phyloP scores from a whole-genome alignment of 2,113 vertebrate species.

The Syrrhaptes paradoxus region DNA sequence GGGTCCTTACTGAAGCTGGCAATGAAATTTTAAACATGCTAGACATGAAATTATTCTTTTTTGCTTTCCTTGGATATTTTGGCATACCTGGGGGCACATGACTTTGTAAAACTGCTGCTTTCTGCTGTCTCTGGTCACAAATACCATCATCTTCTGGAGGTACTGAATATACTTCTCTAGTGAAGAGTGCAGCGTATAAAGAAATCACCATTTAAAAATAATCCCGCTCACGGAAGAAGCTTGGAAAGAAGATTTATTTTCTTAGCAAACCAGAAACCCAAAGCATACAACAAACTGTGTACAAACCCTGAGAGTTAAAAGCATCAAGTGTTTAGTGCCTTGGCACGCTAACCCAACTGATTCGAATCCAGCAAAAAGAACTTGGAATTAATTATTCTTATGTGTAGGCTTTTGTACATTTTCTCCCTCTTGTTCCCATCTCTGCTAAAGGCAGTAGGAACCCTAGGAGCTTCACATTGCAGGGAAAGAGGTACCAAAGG shows the following conservation, averaged over 20 bases:
- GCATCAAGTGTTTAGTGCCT: neutral
- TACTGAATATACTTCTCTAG: neutral
- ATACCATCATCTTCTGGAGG: neutral
- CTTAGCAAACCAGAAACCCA: conserved; percentile 9
- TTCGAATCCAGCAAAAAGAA: conserved; percentile 11
- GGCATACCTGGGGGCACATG: neutral
- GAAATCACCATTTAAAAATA: conserved; percentile 2
- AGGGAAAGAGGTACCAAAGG: neutral
- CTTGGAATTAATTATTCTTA: conserved; percentile 6
- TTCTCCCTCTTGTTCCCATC: neutral
- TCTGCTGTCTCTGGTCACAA: neutral
- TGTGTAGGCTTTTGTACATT: neutral
- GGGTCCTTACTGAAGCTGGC: neutral
- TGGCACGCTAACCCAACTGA: neutral
- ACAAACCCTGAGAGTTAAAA: neutral
- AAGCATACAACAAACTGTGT: conserved; percentile 14
- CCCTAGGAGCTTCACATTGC: neutral
- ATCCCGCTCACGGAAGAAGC: neutral
- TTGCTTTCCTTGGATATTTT: neutral
- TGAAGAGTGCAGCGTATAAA: neutral
- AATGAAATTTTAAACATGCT: neutral
- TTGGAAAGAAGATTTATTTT: conserved; percentile 35
- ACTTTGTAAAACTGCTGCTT: neutral
- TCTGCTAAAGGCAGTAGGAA: neutral
- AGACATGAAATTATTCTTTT: neutral